Evolutionary conservation across 2,797 vertebrate species (phyloP), one percentile per base, ranked within the genome.

Genomic region (Hylomyscus alleni): DNA sequence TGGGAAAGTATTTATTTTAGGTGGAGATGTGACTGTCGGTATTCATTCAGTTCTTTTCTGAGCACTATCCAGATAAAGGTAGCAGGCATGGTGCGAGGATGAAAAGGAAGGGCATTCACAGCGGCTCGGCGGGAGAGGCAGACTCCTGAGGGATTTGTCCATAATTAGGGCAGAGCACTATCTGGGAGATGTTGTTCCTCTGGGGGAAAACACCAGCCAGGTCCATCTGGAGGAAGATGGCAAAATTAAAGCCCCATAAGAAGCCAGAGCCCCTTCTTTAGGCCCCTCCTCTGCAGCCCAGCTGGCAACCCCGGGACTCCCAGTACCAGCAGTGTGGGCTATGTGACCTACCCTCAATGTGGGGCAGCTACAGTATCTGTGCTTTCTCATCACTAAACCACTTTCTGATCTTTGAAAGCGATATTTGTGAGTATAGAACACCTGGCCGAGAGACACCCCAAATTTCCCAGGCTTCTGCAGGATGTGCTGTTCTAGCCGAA

Each of bases 361-460:
- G 7, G 50, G 26, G 26, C 40, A 11, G 4, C 20, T 75, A 52
- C 82, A 22, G 67, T 95, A 65, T 95, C 69, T 96, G 92, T 92
- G 67, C 67, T 80, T 52, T 93, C 90, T 94, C 73, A 54, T 94
- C 85, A 96, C 96, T 93, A 96, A 97, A 90, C 60, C 73, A 90
- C 87, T 65, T 85, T 75, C 93, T 94, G 94, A 96, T 95, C 94
- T 95, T 93, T 95, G 90, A 83, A 96, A 83, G 89, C 62, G 91
- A 88, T 96, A 96, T 97, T 94, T 96, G 92, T 95, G 96, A 94
- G 90, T 97, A 95, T 89, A 95, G 91, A 96, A 93, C 92, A 94
- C 97, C 96, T 97, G 96, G 93, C 73, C 90, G 62, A 91, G 58
- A 90, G 82, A 85, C 34, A 69, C 77, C 80, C 92, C 93, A 88